These are phyloP conservation scores for Aegotheles bennettii DNA, from an alignment of 2,113 vertebrate genomes.

Conservation along the genomic window DNA sequence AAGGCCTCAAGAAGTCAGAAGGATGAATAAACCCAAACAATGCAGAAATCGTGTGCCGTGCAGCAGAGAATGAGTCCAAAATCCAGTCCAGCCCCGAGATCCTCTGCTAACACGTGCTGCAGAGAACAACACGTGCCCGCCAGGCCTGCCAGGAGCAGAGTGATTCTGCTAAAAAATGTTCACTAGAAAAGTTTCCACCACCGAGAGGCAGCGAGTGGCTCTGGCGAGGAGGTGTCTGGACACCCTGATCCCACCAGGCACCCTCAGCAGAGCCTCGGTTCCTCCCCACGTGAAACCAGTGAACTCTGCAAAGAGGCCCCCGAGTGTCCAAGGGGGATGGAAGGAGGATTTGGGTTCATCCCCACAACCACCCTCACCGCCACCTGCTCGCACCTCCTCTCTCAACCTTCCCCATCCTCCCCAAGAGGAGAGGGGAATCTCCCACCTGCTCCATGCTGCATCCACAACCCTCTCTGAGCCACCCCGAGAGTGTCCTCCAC, in stretches of 20 bases:
- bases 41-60: background rate
- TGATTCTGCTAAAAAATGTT: rapidly evolving
- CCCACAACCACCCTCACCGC: background rate
- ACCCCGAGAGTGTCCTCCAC: rapidly evolving
- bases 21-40: background rate
- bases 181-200: background rate
- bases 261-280: background rate
- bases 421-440: rapidly evolving
- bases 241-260: background rate
- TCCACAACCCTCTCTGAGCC: background rate
- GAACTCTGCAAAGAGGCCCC: background rate
- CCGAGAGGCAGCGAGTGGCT: background rate
- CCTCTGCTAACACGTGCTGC: background rate
- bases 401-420: background rate
- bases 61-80: background rate
- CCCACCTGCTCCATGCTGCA: background rate
- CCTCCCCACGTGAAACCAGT: rapidly evolving
- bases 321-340: rapidly evolving
- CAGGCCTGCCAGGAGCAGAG: background rate
- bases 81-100: background rate
- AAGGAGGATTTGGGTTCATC: background rate
- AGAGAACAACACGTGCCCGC: background rate
- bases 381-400: background rate
- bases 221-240: rapidly evolving
- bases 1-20: background rate